A percentile compares a stretch with the other conserved stretches of the same genome.
Conservation (phyloP, 2,113 vertebrate genomes). For the Tetrax tetrax region DNA sequence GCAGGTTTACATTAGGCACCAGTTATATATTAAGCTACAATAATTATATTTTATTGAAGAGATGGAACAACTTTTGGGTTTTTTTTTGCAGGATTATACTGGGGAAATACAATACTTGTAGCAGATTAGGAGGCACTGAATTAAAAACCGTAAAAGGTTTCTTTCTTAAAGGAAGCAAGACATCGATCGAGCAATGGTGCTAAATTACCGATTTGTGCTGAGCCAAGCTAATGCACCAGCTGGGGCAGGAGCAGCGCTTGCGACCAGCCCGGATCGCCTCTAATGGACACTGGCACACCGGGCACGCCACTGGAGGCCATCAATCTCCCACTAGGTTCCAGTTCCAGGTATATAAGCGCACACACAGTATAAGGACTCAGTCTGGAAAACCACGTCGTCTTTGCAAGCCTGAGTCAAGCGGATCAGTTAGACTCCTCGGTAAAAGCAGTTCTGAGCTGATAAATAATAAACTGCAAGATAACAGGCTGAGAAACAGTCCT, state of each 20-base stretch:
- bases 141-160: background rate
- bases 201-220: background rate
- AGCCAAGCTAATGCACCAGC: background rate
- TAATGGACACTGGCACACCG: background rate
- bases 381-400: background rate
- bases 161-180: slow-evolving; percentile 7
- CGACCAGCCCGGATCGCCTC: background rate
- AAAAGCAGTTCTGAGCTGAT: background rate
- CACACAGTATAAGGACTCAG: background rate
- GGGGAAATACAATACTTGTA: background rate
- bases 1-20: background rate
- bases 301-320: fast-evolving
- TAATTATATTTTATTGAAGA: background rate
- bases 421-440: background rate
- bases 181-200: background rate
- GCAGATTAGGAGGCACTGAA: background rate
- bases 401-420: fast-evolving
- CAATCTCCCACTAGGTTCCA: background rate
- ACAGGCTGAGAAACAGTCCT: background rate
- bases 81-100: background rate
- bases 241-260: background rate
- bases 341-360: background rate
- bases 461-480: background rate
- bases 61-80: background rate
- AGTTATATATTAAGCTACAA: background rate